These are phyloP conservation scores for Hemiprocne comata DNA, from an alignment of 2,113 vertebrate species.

Conservation along the genomic window DNA sequence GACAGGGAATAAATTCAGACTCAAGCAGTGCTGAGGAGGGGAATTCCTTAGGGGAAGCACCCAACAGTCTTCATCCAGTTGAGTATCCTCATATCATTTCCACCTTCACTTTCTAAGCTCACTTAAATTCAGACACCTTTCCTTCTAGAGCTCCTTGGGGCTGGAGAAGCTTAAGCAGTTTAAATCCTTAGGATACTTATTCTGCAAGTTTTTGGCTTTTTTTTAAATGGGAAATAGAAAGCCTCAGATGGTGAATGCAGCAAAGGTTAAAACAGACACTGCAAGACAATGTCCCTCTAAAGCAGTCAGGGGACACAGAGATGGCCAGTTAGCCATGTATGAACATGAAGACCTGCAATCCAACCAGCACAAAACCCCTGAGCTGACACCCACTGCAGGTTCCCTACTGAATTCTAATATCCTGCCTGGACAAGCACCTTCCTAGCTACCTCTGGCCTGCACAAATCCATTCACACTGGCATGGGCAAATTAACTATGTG, in stretches of 20 bases:
- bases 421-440: background rate
- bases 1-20: background rate
- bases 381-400: background rate
- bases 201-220: background rate
- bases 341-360: background rate
- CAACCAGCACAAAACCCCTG: background rate
- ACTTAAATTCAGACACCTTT: background rate
- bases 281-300: background rate
- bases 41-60: background rate
- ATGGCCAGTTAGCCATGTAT: background rate
- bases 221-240: background rate
- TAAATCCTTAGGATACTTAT: background rate
- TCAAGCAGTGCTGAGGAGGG: background rate
- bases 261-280: constrained; percentile 19
- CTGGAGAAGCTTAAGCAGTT: background rate
- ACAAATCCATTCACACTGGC: background rate
- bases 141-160: background rate
- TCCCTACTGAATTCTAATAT: background rate
- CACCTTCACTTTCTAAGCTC: background rate
- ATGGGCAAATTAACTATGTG: background rate
- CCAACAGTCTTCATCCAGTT: background rate
- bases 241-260: constrained; percentile 15
- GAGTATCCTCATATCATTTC: background rate
- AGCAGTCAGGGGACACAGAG: background rate
- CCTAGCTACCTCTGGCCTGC: background rate